Evolutionary conservation across 2,113 vertebrate species (phyloP).

Genomic region (Panthera tigris): DNA sequence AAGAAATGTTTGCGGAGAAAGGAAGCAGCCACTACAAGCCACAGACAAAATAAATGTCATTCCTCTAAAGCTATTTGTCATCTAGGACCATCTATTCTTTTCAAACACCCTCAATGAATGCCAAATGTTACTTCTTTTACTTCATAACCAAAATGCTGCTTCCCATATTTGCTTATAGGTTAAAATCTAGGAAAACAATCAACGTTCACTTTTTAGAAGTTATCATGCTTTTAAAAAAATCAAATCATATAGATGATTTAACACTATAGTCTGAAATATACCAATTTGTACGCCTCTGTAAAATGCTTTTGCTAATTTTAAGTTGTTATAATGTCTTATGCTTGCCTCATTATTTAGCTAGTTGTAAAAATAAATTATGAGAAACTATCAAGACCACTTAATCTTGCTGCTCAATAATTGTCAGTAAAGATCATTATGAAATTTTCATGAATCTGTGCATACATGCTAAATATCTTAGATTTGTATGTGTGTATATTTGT

Average conservation of each 20-base stretch:
- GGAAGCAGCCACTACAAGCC: neutral
- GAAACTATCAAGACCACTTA: neutral
- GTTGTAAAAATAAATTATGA: neutral
- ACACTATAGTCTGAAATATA: neutral
- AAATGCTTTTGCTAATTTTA: neutral
- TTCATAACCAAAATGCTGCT: neutral
- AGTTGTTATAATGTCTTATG: neutral
- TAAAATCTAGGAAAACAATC: neutral
- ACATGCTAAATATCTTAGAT: neutral
- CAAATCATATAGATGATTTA: neutral
- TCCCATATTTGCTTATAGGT: neutral
- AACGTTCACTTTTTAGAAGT: neutral
- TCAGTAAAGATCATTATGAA: neutral
- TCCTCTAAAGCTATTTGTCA: neutral
- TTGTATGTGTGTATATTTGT: neutral
- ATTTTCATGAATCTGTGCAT: neutral
- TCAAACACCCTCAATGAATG: neutral
- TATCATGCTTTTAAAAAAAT: neutral
- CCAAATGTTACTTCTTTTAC: neutral
- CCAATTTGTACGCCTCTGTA: neutral
- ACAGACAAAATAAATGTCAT: neutral
- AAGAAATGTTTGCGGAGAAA: neutral
- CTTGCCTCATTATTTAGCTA: neutral
- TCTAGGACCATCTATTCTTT: neutral
- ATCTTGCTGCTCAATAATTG: neutral